Conservation (phyloP, 2,797 vertebrate species). For the Necrosyrtes monachus region DNA sequence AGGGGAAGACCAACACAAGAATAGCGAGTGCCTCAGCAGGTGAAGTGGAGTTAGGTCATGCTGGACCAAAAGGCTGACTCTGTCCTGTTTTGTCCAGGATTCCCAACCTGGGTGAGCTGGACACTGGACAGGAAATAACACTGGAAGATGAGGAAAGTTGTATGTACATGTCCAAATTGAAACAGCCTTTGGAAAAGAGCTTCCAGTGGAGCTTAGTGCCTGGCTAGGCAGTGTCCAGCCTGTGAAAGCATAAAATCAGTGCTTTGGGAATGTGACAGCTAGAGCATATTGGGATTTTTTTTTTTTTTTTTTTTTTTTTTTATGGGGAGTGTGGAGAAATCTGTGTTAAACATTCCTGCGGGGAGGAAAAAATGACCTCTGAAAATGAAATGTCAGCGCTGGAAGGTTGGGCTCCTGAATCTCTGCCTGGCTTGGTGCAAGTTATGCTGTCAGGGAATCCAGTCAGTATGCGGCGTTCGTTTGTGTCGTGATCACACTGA, state of each 20-base stretch:
- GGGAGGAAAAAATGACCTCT: background rate
- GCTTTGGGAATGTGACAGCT: background rate
- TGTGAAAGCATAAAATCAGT: background rate
- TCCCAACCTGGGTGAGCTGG: background rate
- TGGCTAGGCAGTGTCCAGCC: background rate
- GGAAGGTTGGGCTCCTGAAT: background rate
- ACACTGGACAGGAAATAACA: background rate
- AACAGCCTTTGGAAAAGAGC: background rate
- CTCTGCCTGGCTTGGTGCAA: background rate
- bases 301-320: no score
- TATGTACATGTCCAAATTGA: background rate
- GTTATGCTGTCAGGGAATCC: background rate
- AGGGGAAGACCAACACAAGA: background rate
- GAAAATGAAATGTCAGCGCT: background rate
- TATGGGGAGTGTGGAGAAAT: background rate
- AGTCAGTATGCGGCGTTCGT: accelerated
- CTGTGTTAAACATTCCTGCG: accelerated
- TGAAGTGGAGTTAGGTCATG: background rate
- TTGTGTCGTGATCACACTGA: background rate
- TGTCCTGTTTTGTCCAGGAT: background rate
- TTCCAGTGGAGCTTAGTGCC: background rate
- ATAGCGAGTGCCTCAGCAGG: background rate
- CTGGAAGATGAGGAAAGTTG: background rate
- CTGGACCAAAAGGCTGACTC: background rate
- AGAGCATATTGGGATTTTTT: background rate